Conservation (phyloP, 2,888 invertebrate genomes). For the Crioceris asparagi region DNA sequence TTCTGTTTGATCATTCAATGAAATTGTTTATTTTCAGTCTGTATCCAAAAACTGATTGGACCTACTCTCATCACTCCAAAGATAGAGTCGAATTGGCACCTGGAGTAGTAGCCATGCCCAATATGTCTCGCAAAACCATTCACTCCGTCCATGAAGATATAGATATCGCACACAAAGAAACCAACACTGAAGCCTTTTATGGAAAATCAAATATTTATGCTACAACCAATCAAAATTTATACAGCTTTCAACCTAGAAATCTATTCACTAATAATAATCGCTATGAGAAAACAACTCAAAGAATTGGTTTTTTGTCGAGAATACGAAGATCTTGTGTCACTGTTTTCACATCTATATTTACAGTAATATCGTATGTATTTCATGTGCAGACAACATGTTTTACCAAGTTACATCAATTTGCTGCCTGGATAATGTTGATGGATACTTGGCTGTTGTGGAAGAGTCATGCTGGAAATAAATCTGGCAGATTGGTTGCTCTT, state of each 20-base stretch:
- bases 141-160: conserved; percentile 22
- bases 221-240: conserved; percentile 2
- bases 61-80: conserved; percentile 73
- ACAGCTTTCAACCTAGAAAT: conserved; percentile 9
- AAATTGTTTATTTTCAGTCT: conserved; percentile 50
- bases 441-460: conserved; percentile 36
- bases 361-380: too few relatives aligned
- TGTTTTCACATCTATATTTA: conserved; percentile 20
- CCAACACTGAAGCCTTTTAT: conserved; percentile 27
- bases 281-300: too few relatives aligned
- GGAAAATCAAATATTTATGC: conserved; percentile 5
- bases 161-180: conserved; percentile 24
- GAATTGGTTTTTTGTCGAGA: conserved; percentile 11
- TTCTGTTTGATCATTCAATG: too few relatives aligned
- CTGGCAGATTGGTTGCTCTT: conserved; percentile 28
- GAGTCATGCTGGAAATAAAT: conserved; percentile 19
- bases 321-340: conserved; percentile 12
- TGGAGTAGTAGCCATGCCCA: conserved; percentile 74
- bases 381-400: conserved; percentile 24
- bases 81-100: conserved; percentile 71
- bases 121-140: conserved; percentile 74
- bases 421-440: conserved; percentile 33
- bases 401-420: conserved; percentile 28
- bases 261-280: conserved; percentile 23
- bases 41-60: conserved; percentile 86